phyloP scores from a whole-genome alignment of 1,140 invertebrate genomes.

The Calosoma granatense region DNA sequence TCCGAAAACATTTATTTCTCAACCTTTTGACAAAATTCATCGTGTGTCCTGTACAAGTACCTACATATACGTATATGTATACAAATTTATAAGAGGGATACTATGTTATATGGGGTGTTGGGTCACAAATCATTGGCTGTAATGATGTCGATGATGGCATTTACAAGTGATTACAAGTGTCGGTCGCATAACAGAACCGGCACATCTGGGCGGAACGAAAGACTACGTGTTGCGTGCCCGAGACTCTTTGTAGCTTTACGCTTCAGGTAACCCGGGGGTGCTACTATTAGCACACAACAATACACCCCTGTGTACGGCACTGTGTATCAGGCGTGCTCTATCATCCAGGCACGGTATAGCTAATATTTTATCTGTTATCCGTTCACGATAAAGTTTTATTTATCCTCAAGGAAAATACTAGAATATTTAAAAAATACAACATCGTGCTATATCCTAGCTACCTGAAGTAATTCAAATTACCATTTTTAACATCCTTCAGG shows the following conservation, averaged over 20 bases:
- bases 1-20: too few relatives aligned
- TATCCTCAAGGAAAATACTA: too few relatives aligned
- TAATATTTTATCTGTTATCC: too few relatives aligned
- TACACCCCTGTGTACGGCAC: background rate
- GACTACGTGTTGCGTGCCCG: background rate
- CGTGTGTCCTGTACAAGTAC: too few relatives aligned
- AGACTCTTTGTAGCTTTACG: background rate
- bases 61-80: background rate
- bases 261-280: background rate
- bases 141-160: conserved; percentile 6
- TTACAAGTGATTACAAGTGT: conserved; percentile 9
- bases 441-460: too few relatives aligned
- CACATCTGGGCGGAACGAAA: conserved; percentile 7
- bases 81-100: background rate
- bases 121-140: background rate
- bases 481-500: too few relatives aligned
- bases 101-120: background rate
- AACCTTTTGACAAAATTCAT: too few relatives aligned
- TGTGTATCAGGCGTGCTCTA: background rate
- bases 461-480: too few relatives aligned
- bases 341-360: background rate
- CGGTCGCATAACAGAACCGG: background rate
- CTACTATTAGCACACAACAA: background rate
- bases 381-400: too few relatives aligned
- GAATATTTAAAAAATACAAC: too few relatives aligned